Conservation (phyloP, 1,140 invertebrate genomes). For the Drosophila kohkoa region DNA sequence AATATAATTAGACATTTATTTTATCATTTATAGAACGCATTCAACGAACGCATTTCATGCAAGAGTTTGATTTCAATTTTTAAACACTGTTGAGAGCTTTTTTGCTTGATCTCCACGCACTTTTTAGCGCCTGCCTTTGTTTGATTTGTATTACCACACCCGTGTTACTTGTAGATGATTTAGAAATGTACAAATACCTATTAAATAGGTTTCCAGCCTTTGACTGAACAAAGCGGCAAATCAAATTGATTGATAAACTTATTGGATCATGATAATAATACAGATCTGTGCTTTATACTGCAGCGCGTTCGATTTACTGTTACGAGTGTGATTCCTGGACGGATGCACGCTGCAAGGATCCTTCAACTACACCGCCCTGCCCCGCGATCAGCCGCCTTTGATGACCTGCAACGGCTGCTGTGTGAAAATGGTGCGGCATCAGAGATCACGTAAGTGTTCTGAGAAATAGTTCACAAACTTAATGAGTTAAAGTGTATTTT, state of each 20-base stretch:
- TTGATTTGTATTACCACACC: conserved; percentile 12
- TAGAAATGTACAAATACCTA: background rate
- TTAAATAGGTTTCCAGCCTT: conserved; percentile 20
- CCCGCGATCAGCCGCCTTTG: conserved; percentile 92
- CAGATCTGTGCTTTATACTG: conserved; percentile 43
- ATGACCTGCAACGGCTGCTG: conserved; percentile 96
- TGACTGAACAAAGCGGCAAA: conserved; percentile 19
- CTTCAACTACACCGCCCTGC: conserved; percentile 95
- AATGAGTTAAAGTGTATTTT: background rate
- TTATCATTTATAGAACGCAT: background rate
- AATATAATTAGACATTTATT: too few relatives aligned
- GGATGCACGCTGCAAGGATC: conserved; percentile 94
- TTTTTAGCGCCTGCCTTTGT: conserved; percentile 46
- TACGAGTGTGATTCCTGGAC: conserved; percentile 97
- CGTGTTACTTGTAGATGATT: conserved; percentile 1
- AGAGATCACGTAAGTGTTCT: conserved; percentile 92
- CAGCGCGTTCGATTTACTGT: conserved; percentile 94
- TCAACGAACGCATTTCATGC: background rate
- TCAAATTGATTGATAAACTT: background rate
- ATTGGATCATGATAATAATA: conserved; percentile 1
- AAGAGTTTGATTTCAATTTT: background rate
- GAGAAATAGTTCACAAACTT: too few relatives aligned
- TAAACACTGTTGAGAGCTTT: conserved; percentile 5
- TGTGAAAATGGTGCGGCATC: conserved; percentile 96
- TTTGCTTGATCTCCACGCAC: background rate